phyloP scores from a whole-genome alignment of 1,140 invertebrate species.

The Lepidotrigona ventralis region DNA sequence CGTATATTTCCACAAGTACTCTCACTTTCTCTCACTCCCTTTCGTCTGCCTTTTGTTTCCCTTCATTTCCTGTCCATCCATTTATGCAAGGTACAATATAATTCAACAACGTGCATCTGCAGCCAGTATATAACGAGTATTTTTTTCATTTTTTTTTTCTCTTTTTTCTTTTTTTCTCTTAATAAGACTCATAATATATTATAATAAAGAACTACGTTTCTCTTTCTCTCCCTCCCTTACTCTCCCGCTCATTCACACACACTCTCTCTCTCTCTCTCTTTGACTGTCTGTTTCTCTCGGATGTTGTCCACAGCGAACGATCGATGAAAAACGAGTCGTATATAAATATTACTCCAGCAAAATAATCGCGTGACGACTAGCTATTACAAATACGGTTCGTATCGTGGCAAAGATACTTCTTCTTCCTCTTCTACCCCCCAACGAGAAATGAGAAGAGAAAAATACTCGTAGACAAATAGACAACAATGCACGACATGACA shows the following conservation, averaged over 20 bases:
- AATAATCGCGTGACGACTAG: constrained; percentile 54
- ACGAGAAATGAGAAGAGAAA: constrained; percentile 37
- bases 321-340: constrained; percentile 45
- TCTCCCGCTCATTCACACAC: not conserved
- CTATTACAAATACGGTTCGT: constrained; percentile 47
- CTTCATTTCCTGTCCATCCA: constrained; percentile 1
- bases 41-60: not conserved
- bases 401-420: constrained; percentile 18
- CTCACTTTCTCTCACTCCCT: not conserved
- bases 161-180: not conserved
- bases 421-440: not conserved
- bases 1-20: constrained; percentile 21
- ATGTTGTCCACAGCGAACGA: constrained; percentile 42
- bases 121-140: constrained; percentile 50
- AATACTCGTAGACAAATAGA: constrained; percentile 53
- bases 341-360: constrained; percentile 50
- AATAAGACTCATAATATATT: constrained; percentile 43
- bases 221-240: not conserved
- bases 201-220: constrained; percentile 33
- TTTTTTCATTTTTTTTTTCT: constrained; percentile 17
- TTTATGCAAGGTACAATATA: constrained; percentile 39
- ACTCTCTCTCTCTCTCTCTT: not conserved
- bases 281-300: not conserved
- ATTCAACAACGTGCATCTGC: constrained; percentile 50
- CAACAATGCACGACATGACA: constrained; percentile 54